These are phyloP conservation scores for Antigone vipio DNA, from an alignment of 2,113 vertebrate genomes.

Conservation along the genomic window DNA sequence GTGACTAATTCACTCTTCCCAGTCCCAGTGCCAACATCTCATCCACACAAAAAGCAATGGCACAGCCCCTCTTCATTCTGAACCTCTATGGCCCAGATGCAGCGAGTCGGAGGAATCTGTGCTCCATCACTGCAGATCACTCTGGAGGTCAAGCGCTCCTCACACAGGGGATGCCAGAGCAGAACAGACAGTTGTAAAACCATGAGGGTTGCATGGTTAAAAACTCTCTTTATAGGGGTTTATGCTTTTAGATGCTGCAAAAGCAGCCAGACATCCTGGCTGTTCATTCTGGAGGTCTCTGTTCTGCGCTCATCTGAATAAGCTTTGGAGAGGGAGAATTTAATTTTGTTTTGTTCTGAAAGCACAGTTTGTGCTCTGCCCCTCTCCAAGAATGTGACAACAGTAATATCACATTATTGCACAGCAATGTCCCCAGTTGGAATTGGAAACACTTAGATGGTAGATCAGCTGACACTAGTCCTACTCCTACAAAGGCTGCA, in stretches of 20 bases:
- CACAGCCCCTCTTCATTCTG: not conserved
- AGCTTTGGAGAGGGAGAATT: not conserved
- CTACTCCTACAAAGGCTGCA: not conserved
- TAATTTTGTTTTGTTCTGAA: conserved; percentile 13
- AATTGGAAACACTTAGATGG: not conserved
- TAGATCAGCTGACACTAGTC: not conserved
- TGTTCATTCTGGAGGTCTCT: not conserved
- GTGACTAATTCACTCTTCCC: not conserved
- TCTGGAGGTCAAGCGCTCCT: not conserved
- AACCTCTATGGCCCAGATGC: not conserved
- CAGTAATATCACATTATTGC: not conserved
- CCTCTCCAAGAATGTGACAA: conserved; percentile 2
- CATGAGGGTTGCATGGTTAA: not conserved
- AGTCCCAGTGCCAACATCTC: not conserved
- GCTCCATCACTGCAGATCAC: not conserved
- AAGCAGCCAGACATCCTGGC: not conserved
- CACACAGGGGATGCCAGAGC: not conserved
- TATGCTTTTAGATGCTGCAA: not conserved
- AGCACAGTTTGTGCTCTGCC: not conserved
- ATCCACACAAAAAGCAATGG: not conserved
- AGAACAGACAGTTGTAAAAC: not conserved
- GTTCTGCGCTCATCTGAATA: not conserved
- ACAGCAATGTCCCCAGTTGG: not conserved
- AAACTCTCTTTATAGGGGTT: not conserved
- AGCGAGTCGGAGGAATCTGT: not conserved